Evolutionary conservation across 2,113 vertebrate species (phyloP), one percentile per base, ranked within the genome.

Genomic region (Ammodramus savannarum): DNA sequence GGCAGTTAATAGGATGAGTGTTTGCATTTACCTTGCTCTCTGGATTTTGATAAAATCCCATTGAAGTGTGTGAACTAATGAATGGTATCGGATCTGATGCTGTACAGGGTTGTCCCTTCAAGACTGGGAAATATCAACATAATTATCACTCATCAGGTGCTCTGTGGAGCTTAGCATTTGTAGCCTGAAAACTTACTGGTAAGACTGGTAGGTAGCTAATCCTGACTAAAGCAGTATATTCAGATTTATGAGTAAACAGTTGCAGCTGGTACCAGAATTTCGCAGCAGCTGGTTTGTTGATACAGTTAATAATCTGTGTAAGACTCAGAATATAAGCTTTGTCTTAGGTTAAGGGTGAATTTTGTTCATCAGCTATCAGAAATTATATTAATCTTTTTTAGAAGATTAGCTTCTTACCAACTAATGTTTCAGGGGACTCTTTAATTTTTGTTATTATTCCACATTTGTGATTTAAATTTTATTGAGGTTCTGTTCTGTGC

Each of bases 101-200:
- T 18, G 71, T 84, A 85, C 38, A 36, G 63, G 51, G 49, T 11
- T 90, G 46, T 94, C 55, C 63, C 32, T 94, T 85, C 59, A 63
- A 80, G 63, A 48, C 46, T 44, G 69, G 54, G 71, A 94, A 89
- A 74, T 78, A 86, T 65, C 87, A 75, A 41, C 46, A 10, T 93
- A 69, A 67, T 93, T 93, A 87, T 73, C 11, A 4, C 72, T 94
- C 55, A 81, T 95, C 79, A 89, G 82, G 90, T 91, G 85, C 88
- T 94, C 75, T n/a, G 29, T 66, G 85, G 71, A 94, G 74, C 81
- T 95, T 79, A 91, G 77, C 4, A 0, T 89, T 17, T 29, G 34
- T 34, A 83, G 29, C 59, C 44, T 63, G n/a, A 41, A 81, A 97
- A 95, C 90, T 94, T 90, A 52, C 38, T 77, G 52, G 26, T 38